These are phyloP conservation scores for Rugalucina vietnamica DNA, from an alignment of 2,888 invertebrate genomes.

Conservation along the genomic window DNA sequence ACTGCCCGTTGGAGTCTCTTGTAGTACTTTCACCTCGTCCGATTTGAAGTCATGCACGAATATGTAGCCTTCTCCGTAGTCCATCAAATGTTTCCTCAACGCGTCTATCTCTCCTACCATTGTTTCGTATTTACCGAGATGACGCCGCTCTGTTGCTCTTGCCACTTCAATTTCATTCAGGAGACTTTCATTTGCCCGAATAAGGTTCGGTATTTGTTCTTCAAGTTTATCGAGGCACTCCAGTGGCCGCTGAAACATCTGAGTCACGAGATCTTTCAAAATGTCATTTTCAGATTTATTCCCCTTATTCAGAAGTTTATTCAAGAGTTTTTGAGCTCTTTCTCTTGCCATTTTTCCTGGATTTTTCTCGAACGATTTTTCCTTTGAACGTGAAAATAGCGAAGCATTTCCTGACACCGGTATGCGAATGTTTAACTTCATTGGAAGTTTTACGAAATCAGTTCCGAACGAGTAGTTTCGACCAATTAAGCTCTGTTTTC, in stretches of 20 bases:
- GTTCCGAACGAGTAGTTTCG: not conserved
- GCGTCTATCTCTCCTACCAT: conserved; percentile 66
- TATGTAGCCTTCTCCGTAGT: conserved; percentile 67
- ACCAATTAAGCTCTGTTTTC: not conserved
- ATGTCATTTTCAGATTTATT: conserved; percentile 6
- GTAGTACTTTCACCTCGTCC: conserved; percentile 54
- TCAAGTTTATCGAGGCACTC: conserved; percentile 50
- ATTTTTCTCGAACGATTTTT: conserved; percentile 38
- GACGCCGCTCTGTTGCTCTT: conserved; percentile 48
- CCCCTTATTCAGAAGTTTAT: conserved; percentile 37
- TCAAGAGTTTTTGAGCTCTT: conserved; percentile 58
- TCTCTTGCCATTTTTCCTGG: conserved; percentile 50
- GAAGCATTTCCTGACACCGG: conserved; percentile 4
- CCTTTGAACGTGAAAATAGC: conserved; percentile 1
- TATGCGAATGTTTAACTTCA: conserved; percentile 14
- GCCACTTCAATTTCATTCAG: conserved; percentile 63
- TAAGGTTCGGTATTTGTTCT: conserved; percentile 65
- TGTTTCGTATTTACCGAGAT: conserved; percentile 57
- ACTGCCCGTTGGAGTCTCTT: conserved; percentile 31
- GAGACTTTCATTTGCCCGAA: conserved; percentile 65
- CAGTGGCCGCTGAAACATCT: conserved; percentile 58
- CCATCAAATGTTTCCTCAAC: conserved; percentile 62
- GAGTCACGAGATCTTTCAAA: conserved; percentile 48
- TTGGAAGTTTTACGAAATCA: not conserved
- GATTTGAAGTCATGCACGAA: conserved; percentile 67